Evolutionary conservation across 2,888 invertebrate species (phyloP).

Genomic region (Cephus sareptanus): DNA sequence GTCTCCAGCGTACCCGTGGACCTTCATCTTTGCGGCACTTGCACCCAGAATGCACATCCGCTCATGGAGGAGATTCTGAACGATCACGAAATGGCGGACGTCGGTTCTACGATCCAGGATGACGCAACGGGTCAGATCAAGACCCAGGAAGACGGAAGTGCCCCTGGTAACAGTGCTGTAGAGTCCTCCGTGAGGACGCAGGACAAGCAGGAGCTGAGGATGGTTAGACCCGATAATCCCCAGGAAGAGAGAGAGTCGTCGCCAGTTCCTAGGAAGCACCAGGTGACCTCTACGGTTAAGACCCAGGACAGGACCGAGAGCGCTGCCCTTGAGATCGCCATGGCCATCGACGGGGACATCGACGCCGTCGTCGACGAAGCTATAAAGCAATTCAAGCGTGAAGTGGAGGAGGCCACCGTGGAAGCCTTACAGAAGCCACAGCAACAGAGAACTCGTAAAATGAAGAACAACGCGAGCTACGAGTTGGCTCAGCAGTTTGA

Average conservation of each 20-base stretch:
- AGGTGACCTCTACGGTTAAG: conserved; percentile 51
- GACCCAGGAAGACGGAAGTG: conserved; percentile 15
- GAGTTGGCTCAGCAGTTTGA: conserved; percentile 59
- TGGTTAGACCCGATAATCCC: conserved; percentile 19
- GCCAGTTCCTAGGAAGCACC: conserved; percentile 1
- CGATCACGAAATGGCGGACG: conserved; percentile 42
- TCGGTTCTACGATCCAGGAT: conserved; percentile 7
- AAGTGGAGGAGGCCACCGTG: conserved; percentile 45
- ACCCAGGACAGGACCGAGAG: conserved; percentile 58
- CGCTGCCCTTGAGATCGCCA: conserved; percentile 51
- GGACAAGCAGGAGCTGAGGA: conserved; percentile 31
- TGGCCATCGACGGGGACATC: conserved; percentile 56
- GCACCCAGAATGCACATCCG: conserved; percentile 50
- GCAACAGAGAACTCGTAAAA: conserved; percentile 33
- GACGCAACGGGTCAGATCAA: conserved; percentile 17
- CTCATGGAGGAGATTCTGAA: conserved; percentile 37
- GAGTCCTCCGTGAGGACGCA: conserved; percentile 54
- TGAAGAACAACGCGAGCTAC: conserved; percentile 62
- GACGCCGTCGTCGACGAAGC: conserved; percentile 55
- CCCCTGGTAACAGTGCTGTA: conserved; percentile 17
- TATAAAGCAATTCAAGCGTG: conserved; percentile 50
- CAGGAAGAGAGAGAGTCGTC: conserved; percentile 27
- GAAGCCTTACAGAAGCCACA: not conserved
- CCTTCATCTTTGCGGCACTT: conserved; percentile 71
- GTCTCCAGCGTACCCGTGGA: conserved; percentile 75